Conservation (phyloP, 2,888 invertebrate genomes). For the Monoplex corrugatus region DNA sequence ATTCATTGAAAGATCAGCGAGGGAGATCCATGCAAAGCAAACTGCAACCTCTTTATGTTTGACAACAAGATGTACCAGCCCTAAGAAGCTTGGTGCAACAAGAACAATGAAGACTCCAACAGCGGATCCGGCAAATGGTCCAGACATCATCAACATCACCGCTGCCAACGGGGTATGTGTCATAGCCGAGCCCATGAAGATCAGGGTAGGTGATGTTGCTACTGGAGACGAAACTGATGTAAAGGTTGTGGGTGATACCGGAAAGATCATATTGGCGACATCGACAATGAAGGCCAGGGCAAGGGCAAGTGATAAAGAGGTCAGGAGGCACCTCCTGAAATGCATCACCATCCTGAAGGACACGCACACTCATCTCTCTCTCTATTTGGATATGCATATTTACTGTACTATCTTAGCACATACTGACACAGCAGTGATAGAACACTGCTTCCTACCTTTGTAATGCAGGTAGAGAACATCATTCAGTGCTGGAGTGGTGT, state of each 20-base stretch:
- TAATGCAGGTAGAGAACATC: constrained; percentile 96
- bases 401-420: too few species aligned
- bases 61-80: background rate
- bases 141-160: background rate
- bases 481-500: constrained; percentile 93
- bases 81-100: background rate
- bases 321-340: too few species aligned
- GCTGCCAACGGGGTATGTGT: background rate
- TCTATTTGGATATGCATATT: too few species aligned
- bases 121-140: background rate
- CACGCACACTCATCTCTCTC: too few species aligned
- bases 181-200: too few species aligned
- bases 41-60: constrained; percentile 21
- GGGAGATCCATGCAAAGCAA: background rate
- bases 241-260: background rate
- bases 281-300: too few species aligned
- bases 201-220: background rate
- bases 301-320: too few species aligned
- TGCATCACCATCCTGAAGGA: too few species aligned
- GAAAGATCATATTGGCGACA: too few species aligned
- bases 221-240: background rate
- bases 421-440: too few species aligned
- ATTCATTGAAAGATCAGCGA: constrained; percentile 15
- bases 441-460: constrained; percentile 92
- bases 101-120: background rate